These are phyloP conservation scores for Cnemophilus loriae DNA, from an alignment of 2,113 vertebrate species.

Conservation along the genomic window DNA sequence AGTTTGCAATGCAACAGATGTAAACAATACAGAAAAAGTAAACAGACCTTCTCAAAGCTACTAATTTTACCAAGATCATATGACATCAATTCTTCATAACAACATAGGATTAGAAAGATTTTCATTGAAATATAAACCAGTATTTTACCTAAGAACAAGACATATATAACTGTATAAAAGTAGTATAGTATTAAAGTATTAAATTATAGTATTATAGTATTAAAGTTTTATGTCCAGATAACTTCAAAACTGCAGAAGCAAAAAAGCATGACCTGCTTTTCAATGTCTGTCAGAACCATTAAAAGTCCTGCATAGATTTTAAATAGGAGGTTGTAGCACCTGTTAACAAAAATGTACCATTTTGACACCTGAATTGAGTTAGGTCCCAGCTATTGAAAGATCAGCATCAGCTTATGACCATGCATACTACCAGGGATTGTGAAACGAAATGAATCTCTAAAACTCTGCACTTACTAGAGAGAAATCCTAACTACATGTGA, in stretches of 20 bases:
- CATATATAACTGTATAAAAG: neutral
- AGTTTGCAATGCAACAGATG: neutral
- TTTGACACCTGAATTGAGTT: neutral
- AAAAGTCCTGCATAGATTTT: neutral
- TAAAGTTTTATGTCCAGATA: neutral
- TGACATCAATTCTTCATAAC: neutral
- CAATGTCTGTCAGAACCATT: neutral
- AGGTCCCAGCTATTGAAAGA: neutral
- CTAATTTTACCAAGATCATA: neutral
- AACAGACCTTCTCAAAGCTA: neutral
- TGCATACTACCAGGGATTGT: neutral
- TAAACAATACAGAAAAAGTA: neutral
- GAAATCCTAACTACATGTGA: neutral
- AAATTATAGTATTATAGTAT: too few relatives aligned
- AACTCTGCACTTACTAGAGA: neutral
- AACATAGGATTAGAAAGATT: neutral
- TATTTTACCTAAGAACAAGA: neutral
- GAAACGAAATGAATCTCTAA: neutral
- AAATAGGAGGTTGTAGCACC: neutral
- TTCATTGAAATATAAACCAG: neutral
- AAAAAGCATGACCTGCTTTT: neutral
- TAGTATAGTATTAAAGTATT: too few relatives aligned
- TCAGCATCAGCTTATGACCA: neutral
- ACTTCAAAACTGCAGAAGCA: neutral
- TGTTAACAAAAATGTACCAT: neutral